These are phyloP conservation scores for Sinopyrophorus schimmeli DNA, from an alignment of 2,888 invertebrate genomes.

Conservation along the genomic window DNA sequence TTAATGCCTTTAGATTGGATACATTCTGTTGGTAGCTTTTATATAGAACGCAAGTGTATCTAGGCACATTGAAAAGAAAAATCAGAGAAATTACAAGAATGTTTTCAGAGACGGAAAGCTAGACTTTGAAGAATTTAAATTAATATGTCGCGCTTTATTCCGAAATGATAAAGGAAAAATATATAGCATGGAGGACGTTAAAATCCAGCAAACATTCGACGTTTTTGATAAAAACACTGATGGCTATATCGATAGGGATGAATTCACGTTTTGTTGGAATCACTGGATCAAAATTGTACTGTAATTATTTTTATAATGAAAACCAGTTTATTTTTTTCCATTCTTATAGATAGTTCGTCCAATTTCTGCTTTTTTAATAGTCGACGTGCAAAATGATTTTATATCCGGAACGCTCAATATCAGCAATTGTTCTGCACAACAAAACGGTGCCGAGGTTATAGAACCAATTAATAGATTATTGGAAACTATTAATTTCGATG, in stretches of 20 bases:
- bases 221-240: conserved; percentile 81
- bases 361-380: conserved; percentile 85
- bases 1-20: too few species aligned
- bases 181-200: conserved; percentile 73
- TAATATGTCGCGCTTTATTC: conserved; percentile 83
- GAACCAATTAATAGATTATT: conserved; percentile 87
- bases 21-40: too few species aligned
- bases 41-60: too few species aligned
- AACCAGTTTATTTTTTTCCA: too few species aligned
- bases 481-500: conserved; percentile 80
- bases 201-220: conserved; percentile 74
- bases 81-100: too few species aligned
- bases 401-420: conserved; percentile 93
- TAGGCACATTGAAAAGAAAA: too few species aligned
- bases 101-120: conserved; percentile 73
- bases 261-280: conserved; percentile 87
- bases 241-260: conserved; percentile 77
- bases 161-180: conserved; percentile 84
- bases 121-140: conserved; percentile 75
- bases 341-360: conserved; percentile 76
- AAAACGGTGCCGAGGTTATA: conserved; percentile 87
- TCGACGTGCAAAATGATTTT: conserved; percentile 98
- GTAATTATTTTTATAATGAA: too few species aligned
- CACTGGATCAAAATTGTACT: conserved; percentile 89
- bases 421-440: conserved; percentile 89